Evolutionary conservation across 2,113 vertebrate species (phyloP), one percentile per base, ranked within the genome.

Genomic region (Elaphurus davidianus): DNA sequence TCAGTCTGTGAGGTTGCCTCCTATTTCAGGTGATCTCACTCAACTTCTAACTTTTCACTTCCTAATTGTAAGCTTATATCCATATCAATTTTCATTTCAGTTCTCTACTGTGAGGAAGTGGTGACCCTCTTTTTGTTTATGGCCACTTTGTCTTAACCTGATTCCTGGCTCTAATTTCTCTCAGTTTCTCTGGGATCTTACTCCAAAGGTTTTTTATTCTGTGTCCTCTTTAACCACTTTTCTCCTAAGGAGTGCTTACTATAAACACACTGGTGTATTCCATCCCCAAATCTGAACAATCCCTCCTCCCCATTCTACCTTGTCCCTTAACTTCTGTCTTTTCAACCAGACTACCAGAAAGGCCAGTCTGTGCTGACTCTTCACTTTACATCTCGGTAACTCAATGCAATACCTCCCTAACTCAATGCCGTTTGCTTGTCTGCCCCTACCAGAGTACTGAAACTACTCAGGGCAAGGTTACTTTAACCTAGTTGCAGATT

Each of bases 201-300:
- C 27, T 91, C 17, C 16, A 1, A 60, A 16, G 47, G 1, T 60
- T 82, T 33, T 87, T 85, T 92, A 76, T 84, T 89, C n/a, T 94
- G 45, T 57, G 60, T 97, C 57, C 55, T 54, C 28, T 97, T 88
- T 86, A 95, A 54, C 28, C 28, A 71, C 47, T 92, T 95, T 91
- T 40, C 15, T 91, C 64, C 67, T 87, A 43, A 45, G 50, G 30
- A 3, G 23, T 93, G 55, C 7, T 89, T 78, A 62, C 30, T 90
- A 40, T 67, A 74, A 71, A 74, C 47, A 74, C 36, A 79, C 47
- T 97, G 84, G 23, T 47, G 15, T 79, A 54, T 92, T 91, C 60
- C 30, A 36, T 96, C 10, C 33, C 67, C 23, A 86, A 55, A 92
- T 55, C 59, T 88, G 79, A 84, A 62, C 45, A 62, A 6, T n/a